Base-by-base conservation (phyloP, 2,797 vertebrate species). In the Leucoraja ocellata region DNA sequence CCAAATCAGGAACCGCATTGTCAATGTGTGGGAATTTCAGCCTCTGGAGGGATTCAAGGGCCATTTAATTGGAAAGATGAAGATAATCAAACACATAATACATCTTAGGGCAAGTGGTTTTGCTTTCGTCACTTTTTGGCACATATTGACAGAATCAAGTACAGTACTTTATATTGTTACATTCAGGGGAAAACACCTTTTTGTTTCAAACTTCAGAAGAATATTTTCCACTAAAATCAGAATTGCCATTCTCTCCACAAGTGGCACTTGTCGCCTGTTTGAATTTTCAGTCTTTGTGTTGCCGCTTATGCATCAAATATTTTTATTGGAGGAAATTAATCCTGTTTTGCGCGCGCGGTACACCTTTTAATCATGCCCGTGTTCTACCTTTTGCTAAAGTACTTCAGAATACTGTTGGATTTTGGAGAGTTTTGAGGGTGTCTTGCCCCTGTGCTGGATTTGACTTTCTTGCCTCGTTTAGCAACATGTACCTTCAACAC, bases 321-420 rank as follows among this genome's bases (percentile, higher is more conserved):
- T 88, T 76, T 25, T 46, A 28, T 91, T 28, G 0, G 25, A 92
- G 54, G 81, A 84, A 16, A 25, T 92, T 46, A 54, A 54, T 92
- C 68, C 36, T 74, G 71, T 74, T 54, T 92, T 46, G 71, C 8
- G 63, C 39, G 14, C 8, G 63, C 39, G 14, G 1, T 74, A 39
- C 93, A 94, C 39, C n/a, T 79, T 46, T 78, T 18, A n/a, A 25
- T 90, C 94, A 94, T 95, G 39, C 93, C 95, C 83, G 97, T 97
- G 61, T 88, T 8, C 8, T 88, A 88, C 63, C n/a, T 65, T n/a
- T 88, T 88, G 95, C 97, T 97, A 94, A 97, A 98, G 94, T 97
- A 98, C 39, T 96, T 97, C 23, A 98, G 95, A 94, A 98, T 95
- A 94, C 93, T 97, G 94, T 97, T 97, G 10, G 95, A 93, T 94